phyloP scores from a whole-genome alignment of 1,140 invertebrate genomes.

The Drosophila nasuta region DNA sequence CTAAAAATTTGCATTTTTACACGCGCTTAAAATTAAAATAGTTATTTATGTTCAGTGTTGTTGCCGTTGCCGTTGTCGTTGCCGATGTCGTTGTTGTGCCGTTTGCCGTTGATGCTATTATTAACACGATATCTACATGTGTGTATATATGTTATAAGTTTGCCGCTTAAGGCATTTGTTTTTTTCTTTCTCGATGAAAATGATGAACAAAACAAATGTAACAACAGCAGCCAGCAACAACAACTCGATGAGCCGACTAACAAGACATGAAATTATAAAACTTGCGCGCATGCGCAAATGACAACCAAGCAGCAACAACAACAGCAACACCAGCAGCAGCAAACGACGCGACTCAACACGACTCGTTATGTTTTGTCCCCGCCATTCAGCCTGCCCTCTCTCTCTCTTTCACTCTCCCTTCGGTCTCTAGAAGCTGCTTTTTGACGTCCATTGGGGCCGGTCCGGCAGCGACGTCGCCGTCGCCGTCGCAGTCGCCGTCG shows the following conservation, averaged over 20 bases:
- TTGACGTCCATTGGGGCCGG: slow-evolving; percentile 15
- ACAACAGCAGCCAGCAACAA: slow-evolving; percentile 9
- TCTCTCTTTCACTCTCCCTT: too few relatives aligned
- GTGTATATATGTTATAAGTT: slow-evolving; percentile 1
- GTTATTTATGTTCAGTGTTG: slow-evolving; percentile 12
- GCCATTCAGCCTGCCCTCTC: too few relatives aligned
- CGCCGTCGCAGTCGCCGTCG: slow-evolving; percentile 44
- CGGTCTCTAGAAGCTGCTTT: neutral
- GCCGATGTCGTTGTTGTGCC: slow-evolving; percentile 6
- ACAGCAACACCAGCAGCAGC: neutral
- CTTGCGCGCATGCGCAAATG: slow-evolving; percentile 51
- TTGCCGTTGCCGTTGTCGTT: slow-evolving; percentile 2
- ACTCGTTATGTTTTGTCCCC: neutral
- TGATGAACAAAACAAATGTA: slow-evolving; percentile 34
- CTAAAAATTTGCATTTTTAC: slow-evolving; percentile 50
- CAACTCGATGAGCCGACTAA: slow-evolving; percentile 32
- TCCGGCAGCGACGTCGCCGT: slow-evolving; percentile 21
- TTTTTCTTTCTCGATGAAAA: slow-evolving; percentile 36
- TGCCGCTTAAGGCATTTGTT: slow-evolving; percentile 19
- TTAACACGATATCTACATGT: slow-evolving; percentile 20
- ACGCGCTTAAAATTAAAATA: slow-evolving; percentile 48
- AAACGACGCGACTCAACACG: slow-evolving; percentile 9
- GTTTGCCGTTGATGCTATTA: slow-evolving; percentile 25
- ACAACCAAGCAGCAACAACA: neutral
- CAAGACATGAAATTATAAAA: slow-evolving; percentile 69